Percentiles rank a stretch among this genome's conserved stretches.
phyloP scores from a whole-genome alignment of 2,888 invertebrate species.

The Drosophila lutescens region DNA sequence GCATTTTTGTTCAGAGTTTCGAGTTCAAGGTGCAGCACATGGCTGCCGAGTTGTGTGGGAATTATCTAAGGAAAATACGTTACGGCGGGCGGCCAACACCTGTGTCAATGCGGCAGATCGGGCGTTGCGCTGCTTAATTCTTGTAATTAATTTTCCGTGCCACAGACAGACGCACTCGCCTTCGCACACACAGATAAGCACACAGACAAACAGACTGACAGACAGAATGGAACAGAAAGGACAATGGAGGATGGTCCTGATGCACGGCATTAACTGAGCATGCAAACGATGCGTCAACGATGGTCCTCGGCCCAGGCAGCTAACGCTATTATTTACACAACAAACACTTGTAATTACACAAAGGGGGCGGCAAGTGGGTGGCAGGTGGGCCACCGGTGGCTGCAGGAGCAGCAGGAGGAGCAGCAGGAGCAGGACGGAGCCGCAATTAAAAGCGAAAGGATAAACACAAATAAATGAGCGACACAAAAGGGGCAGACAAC shows the following conservation, averaged over 20 bases:
- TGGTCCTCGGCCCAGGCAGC: constrained; percentile 42
- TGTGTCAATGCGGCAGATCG: constrained; percentile 39
- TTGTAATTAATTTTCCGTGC: constrained; percentile 54
- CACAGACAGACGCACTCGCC: constrained; percentile 27
- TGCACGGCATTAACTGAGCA: constrained; percentile 50
- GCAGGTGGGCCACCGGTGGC: not conserved
- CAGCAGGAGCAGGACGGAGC: constrained; percentile 42
- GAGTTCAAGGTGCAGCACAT: constrained; percentile 30
- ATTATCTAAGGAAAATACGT: constrained; percentile 63
- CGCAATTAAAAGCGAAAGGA: constrained; percentile 71
- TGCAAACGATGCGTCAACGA: constrained; percentile 53
- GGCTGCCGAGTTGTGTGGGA: constrained; percentile 56
- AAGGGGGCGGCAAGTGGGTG: constrained; percentile 16
- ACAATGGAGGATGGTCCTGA: constrained; percentile 41
- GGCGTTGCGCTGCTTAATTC: constrained; percentile 47
- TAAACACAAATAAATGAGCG: constrained; percentile 63
- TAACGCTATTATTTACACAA: constrained; percentile 64
- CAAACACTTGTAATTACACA: constrained; percentile 60
- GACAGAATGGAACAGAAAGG: constrained; percentile 7
- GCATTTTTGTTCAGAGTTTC: constrained; percentile 4
- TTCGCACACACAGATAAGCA: constrained; percentile 3
- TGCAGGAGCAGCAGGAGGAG: constrained; percentile 14
- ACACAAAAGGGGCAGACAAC: constrained; percentile 59
- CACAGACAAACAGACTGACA: not conserved
- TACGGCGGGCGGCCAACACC: constrained; percentile 47